Percentiles rank a stretch among this genome's conserved stretches.
These are phyloP conservation scores for Callionymus lyra DNA, from an alignment of 2,113 vertebrate species.

Conservation along the genomic window DNA sequence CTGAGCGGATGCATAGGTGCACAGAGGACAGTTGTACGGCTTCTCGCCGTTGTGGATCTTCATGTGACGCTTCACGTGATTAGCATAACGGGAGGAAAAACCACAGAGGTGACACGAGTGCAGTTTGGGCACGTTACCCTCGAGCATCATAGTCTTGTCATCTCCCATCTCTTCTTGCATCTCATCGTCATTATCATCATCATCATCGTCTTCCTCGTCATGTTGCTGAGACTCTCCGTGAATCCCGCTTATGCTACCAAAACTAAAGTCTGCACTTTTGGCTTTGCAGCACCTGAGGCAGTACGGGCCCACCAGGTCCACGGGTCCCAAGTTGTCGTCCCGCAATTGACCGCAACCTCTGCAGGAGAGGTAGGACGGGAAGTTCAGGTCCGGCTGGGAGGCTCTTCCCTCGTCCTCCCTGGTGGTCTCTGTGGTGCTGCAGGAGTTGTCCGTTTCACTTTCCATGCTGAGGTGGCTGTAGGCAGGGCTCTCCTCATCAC, in stretches of 20 bases:
- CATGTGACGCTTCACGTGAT: conserved; percentile 97
- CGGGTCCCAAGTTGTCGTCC: conserved; percentile 61
- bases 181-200: no score
- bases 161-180: conserved; percentile 34
- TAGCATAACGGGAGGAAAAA: conserved; percentile 93
- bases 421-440: conserved; percentile 51
- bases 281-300: conserved; percentile 70
- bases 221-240: conserved; percentile 33
- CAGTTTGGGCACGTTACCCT: conserved; percentile 65
- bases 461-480: conserved; percentile 81
- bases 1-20: conserved; percentile 89
- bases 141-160: conserved; percentile 46
- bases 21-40: conserved; percentile 86
- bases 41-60: conserved; percentile 98
- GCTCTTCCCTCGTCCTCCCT: conserved; percentile 47
- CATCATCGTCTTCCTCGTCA: no score
- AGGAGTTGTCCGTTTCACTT: conserved; percentile 76
- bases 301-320: conserved; percentile 60
- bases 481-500: conserved; percentile 79
- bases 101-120: conserved; percentile 87
- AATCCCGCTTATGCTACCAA: conserved; percentile 37
- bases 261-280: conserved; percentile 48
- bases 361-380: conserved; percentile 73
- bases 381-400: conserved; percentile 44
- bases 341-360: conserved; percentile 77